Percentiles rank a stretch among this genome's conserved stretches.
phyloP scores from a whole-genome alignment of 1,140 invertebrate genomes.

The Oscheius sp. region DNA sequence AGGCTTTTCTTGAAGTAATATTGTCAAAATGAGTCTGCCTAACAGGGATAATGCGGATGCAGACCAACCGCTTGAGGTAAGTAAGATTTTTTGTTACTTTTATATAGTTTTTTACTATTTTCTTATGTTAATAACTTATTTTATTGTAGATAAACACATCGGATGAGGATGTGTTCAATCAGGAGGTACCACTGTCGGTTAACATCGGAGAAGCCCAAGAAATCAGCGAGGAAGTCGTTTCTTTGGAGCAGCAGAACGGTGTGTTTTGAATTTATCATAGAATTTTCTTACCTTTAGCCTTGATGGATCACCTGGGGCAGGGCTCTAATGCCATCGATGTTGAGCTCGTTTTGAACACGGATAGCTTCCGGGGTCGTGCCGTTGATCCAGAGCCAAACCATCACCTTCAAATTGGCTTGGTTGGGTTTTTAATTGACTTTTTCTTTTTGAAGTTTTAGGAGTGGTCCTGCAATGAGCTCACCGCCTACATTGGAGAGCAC shows the following conservation, averaged over 20 bases:
- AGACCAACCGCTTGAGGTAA: neutral
- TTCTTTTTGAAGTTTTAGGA: slow-evolving; percentile 21
- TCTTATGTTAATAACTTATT: neutral
- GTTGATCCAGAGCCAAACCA: neutral
- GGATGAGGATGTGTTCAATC: neutral
- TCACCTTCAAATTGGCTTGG: neutral
- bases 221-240: neutral
- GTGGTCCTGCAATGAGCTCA: slow-evolving; percentile 42
- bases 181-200: neutral
- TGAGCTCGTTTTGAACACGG: neutral
- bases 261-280: neutral
- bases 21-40: neutral
- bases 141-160: neutral
- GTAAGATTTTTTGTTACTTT: no score
- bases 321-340: slow-evolving; percentile 11
- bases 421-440: no score
- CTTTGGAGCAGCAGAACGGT: neutral
- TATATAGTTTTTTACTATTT: no score
- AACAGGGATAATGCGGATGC: neutral
- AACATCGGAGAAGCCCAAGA: neutral
- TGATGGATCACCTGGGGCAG: neutral
- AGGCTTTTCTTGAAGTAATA: no score
- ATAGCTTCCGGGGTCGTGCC: neutral
- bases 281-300: neutral
- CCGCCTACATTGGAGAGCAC: slow-evolving; percentile 35